Evolutionary conservation across 2,113 vertebrate species (phyloP).

Genomic region (Polypterus bichir): DNA sequence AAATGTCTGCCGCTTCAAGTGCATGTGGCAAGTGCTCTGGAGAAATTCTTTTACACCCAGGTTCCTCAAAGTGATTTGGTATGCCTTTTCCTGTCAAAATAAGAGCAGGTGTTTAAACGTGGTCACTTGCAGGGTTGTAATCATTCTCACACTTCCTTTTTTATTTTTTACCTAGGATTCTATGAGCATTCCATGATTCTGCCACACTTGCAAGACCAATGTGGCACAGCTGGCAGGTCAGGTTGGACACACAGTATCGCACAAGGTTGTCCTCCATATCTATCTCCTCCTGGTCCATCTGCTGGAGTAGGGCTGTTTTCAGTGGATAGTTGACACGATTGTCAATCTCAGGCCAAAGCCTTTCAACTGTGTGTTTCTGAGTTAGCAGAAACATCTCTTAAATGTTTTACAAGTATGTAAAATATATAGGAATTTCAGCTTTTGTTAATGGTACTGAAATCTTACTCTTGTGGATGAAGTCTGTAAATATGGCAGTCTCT

Average conservation of each 20-base stretch:
- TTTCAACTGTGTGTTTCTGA: slow-evolving; percentile 12
- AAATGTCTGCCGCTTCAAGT: slow-evolving; percentile 8
- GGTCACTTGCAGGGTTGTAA: neutral
- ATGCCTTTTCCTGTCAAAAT: slow-evolving; percentile 11
- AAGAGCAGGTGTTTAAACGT: too few relatives aligned
- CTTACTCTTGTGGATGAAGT: too few relatives aligned
- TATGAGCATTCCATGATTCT: slow-evolving; percentile 15
- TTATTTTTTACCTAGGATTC: slow-evolving; percentile 8
- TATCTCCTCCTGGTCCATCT: slow-evolving; percentile 9
- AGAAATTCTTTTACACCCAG: slow-evolving; percentile 9
- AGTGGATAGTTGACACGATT: neutral
- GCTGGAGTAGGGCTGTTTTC: slow-evolving; percentile 14
- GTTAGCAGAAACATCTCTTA: too few relatives aligned
- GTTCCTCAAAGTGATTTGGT: slow-evolving; percentile 8
- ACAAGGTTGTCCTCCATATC: slow-evolving; percentile 15
- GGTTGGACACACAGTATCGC: slow-evolving; percentile 14
- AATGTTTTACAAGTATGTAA: too few relatives aligned
- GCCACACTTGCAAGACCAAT: slow-evolving; percentile 7
- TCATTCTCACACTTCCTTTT: slow-evolving; percentile 11
- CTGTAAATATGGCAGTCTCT: too few relatives aligned
- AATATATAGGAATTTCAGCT: too few relatives aligned
- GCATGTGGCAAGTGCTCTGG: slow-evolving; percentile 12
- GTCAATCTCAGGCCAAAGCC: slow-evolving; percentile 8
- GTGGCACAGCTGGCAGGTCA: slow-evolving; percentile 9
- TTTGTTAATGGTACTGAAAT: too few relatives aligned